Evolutionary conservation across 2,888 invertebrate species (phyloP), one percentile per base, ranked within the genome.

Genomic region (Thalpophila matura): DNA sequence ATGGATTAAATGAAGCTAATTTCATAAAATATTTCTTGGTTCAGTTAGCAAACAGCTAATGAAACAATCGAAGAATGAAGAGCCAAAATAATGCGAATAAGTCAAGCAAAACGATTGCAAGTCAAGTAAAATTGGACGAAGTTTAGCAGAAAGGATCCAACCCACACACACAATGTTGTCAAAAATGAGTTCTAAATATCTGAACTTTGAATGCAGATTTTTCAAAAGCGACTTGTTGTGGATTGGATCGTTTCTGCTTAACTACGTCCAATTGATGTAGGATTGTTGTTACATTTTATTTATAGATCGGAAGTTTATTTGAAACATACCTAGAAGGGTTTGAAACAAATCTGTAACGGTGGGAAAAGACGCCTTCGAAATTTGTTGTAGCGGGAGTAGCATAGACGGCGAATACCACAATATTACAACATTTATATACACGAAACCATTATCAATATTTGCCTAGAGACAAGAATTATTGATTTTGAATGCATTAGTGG

Each of bases 271-370:
- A n/a, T n/a, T n/a, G n/a, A n/a, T 3, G 7, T 29, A 27, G 4
- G 14, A 40, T n/a, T 22, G n/a, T 14, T 12, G 1, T 4, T 2
- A 10, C 4, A n/a, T 16, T 20, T 26, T 64, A 71, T 71, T n/a
- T 16, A 46, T 29, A 70, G 37, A 31, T 37, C 27, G 7, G 24
- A 22, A 33, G 33, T 40, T 40, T 20, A 10, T 35, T 63, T 64
- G 24, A 7, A 71, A 49, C 24, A 37, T n/a, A n/a, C 10, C 27
- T 4, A 14, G 14, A 20, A n/a, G 33, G 12, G 18, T 66, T 63
- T 56, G 16, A 63, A 63, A 46, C 46, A 46, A 66, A 37, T 29
- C 10, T 16, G 26, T 74, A 68, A 74, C 74, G 74, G 68, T 59
- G 50, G 16, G 31, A 58, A 46, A 12, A 16, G 71, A 70, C 55